Evolutionary conservation across 1,140 invertebrate genomes (phyloP).

Genomic region (Caenorhabditis remanei): DNA sequence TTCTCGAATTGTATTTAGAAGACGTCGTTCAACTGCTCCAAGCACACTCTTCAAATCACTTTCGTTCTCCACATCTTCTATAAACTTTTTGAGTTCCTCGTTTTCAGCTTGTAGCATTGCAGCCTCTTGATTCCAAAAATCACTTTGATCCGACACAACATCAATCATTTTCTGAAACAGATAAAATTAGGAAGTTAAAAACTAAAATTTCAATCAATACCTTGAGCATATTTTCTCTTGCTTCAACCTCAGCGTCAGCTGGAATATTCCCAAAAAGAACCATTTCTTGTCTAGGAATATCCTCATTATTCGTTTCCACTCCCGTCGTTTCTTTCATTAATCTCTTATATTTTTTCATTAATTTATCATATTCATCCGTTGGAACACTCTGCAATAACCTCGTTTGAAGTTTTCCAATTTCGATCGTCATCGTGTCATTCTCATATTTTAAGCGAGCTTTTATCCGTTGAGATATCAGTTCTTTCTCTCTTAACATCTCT

Average conservation of each 20-base stretch:
- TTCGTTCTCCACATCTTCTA: constrained; percentile 67
- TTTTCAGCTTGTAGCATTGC: constrained; percentile 61
- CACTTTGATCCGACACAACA: constrained; percentile 64
- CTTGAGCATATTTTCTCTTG: constrained; percentile 46
- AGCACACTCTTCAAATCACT: constrained; percentile 61
- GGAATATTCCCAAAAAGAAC: background rate
- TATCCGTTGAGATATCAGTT: background rate
- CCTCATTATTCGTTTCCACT: constrained; percentile 50
- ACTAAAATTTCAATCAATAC: background rate
- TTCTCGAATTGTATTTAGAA: constrained; percentile 61
- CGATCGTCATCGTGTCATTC: constrained; percentile 58
- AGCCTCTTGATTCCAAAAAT: constrained; percentile 62
- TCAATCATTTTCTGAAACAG: constrained; percentile 61
- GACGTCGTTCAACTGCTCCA: constrained; percentile 60
- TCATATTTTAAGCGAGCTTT: constrained; percentile 49
- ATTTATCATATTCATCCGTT: constrained; percentile 49
- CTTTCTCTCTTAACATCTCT: background rate
- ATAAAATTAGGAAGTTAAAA: background rate
- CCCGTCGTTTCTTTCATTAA: constrained; percentile 52
- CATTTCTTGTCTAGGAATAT: constrained; percentile 53
- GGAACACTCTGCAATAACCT: constrained; percentile 62
- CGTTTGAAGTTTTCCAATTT: constrained; percentile 61
- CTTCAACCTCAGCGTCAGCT: constrained; percentile 39
- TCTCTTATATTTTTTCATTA: constrained; percentile 59
- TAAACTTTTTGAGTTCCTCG: constrained; percentile 64